Base-by-base conservation (phyloP, 2,888 invertebrate species). In the Camponotus fellah region DNA sequence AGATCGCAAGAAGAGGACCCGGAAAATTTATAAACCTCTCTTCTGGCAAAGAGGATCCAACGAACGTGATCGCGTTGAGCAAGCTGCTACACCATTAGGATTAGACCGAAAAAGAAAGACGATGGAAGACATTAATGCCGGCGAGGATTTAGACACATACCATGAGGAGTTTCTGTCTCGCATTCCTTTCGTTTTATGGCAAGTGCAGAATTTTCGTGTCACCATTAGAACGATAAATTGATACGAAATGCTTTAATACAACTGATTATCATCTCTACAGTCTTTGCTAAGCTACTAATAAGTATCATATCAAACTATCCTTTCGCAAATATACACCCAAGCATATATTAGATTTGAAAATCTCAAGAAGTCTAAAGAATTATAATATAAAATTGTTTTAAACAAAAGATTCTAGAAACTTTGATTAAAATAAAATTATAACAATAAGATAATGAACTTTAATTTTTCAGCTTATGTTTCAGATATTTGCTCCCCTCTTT, bases 71-170 rank as follows among this genome's bases (percentile, higher is more conserved):
- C 83, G 62, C 82, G 79, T 66, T 79, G 71, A 65, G 56, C 72
- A 77, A 84, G 58, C 74, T 76, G 56, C 56, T 80, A 40, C 64
- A 65, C 74, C 82, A 72, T 87, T 84, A 82, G 68, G 84, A 87
- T 87, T 81, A 85, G 65, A 84, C 49, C 64, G 64, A 53, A 81
- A 80, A 80, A 72, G 74, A 46, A 80, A 71, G 72, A 79, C 79
- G 46, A 79, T 37, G 46, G 53, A 68, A 46, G 72, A 80, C 60
- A 72, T 46, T 80, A 72, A 80, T 72, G 60, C 79, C 46, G 17
- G 60, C 26, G 60, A 80, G 79, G 72, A 80, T 72, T 80, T 60
- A 80, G 60, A 72, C 79, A 80, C 72, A 72, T 21, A 21, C 60
- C 43, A 60, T 12, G 34, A 60, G 21, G 26, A 21, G 46, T 46